A percentile compares a stretch with the other conserved stretches of the same genome.
Evolutionary conservation across 2,888 invertebrate species (phyloP).

Genomic region (Trachelus troglodyta): DNA sequence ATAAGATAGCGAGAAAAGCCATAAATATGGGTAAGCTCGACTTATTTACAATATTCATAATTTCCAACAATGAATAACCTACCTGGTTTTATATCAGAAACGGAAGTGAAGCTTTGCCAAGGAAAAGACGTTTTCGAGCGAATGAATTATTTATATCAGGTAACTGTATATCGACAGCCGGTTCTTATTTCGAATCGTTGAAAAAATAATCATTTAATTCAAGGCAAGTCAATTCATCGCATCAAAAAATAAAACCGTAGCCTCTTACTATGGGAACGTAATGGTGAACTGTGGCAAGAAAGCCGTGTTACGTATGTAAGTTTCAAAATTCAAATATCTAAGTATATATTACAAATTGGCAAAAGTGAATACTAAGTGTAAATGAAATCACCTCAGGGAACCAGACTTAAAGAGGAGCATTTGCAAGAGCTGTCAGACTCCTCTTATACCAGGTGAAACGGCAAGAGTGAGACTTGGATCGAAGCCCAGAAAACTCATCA

Average conservation of each 20-base stretch:
- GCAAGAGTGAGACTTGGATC: constrained; percentile 68
- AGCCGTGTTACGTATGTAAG: constrained; percentile 72
- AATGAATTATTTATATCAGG: constrained; percentile 78
- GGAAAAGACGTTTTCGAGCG: constrained; percentile 77
- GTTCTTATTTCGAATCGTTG: too few species aligned
- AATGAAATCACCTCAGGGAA: constrained; percentile 66
- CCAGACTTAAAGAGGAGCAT: constrained; percentile 72
- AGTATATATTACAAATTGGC: background rate
- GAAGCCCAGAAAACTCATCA: constrained; percentile 65
- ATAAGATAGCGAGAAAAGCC: background rate
- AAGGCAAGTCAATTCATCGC: constrained; percentile 70
- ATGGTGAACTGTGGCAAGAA: constrained; percentile 72
- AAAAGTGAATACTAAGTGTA: background rate
- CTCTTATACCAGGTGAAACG: constrained; percentile 69
- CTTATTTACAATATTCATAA: background rate
- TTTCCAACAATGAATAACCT: too few species aligned
- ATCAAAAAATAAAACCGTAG: constrained; percentile 63
- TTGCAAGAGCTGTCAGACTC: constrained; percentile 71
- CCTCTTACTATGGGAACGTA: constrained; percentile 71
- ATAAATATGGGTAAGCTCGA: constrained; percentile 7
- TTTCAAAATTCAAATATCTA: constrained; percentile 24
- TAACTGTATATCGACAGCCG: constrained; percentile 42
- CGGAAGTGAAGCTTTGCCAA: constrained; percentile 69
- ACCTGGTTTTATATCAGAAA: constrained; percentile 24
- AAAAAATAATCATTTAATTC: background rate